phyloP scores from a whole-genome alignment of 2,888 invertebrate genomes.

The Lycophotia porphyrea region DNA sequence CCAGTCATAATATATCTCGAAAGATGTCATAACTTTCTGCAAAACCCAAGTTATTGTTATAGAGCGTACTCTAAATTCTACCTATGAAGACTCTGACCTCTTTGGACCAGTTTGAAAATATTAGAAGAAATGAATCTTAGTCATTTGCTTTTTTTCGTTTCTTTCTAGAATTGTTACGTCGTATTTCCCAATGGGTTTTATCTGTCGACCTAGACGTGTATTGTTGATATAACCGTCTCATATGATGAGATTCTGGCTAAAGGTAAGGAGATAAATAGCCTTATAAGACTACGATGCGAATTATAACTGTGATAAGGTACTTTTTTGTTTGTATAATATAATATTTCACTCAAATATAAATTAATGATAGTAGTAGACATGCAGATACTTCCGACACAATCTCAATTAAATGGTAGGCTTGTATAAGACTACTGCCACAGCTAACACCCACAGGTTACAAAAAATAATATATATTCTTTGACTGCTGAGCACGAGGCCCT shows the following conservation, averaged over 20 bases:
- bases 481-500: no score
- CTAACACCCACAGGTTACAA: no score
- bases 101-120: background rate
- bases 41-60: conserved; percentile 46
- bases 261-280: background rate
- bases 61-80: conserved; percentile 43
- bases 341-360: no score
- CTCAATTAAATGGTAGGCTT: no score
- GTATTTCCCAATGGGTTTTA: conserved; percentile 20
- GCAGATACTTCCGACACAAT: no score
- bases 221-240: background rate
- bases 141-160: conserved; percentile 22
- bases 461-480: no score
- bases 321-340: no score
- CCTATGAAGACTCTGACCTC: conserved; percentile 26
- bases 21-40: conserved; percentile 50
- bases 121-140: conserved; percentile 11
- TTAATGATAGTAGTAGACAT: no score
- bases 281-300: no score
- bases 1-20: conserved; percentile 41
- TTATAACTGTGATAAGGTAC: no score
- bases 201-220: background rate
- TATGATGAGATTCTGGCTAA: background rate
- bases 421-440: no score
- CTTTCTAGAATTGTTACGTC: background rate